phyloP scores from a whole-genome alignment of 2,113 vertebrate genomes.

The Albula goreensis region DNA sequence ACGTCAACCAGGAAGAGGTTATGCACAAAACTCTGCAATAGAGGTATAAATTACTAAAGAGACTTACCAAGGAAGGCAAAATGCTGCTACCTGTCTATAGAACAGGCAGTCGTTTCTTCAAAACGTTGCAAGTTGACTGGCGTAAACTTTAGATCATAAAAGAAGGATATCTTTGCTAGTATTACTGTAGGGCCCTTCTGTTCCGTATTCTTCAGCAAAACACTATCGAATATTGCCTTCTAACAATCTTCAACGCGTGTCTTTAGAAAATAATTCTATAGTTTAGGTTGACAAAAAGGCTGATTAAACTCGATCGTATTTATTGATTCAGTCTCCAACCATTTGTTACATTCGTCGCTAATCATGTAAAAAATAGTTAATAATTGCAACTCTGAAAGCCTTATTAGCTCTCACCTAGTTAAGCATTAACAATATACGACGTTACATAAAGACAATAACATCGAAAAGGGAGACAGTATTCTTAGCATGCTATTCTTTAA shows the following conservation, averaged over 20 bases:
- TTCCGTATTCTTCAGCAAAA: background rate
- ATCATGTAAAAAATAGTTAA: no score
- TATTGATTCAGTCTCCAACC: no score
- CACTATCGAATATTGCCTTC: background rate
- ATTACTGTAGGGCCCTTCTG: background rate
- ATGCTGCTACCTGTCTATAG: background rate
- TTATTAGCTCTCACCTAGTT: no score
- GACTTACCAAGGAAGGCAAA: constrained; percentile 15
- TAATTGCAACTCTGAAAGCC: no score
- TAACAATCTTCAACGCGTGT: background rate
- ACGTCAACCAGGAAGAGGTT: background rate
- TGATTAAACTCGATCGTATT: no score
- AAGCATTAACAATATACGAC: no score
- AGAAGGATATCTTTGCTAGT: background rate
- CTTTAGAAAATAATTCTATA: background rate
- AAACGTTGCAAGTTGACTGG: constrained; percentile 8
- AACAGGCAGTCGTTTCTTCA: constrained; percentile 9
- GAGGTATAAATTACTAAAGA: background rate
- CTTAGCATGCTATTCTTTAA: no score
- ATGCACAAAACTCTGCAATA: background rate
- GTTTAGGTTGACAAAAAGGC: background rate
- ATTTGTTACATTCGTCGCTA: no score
- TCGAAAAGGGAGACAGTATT: no score
- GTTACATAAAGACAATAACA: no score
- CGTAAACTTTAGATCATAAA: constrained; percentile 19